Percentiles rank a stretch among this genome's conserved stretches.
Evolutionary conservation across 2,888 invertebrate species (phyloP).

Genomic region (Rhyacophila evoluta): DNA sequence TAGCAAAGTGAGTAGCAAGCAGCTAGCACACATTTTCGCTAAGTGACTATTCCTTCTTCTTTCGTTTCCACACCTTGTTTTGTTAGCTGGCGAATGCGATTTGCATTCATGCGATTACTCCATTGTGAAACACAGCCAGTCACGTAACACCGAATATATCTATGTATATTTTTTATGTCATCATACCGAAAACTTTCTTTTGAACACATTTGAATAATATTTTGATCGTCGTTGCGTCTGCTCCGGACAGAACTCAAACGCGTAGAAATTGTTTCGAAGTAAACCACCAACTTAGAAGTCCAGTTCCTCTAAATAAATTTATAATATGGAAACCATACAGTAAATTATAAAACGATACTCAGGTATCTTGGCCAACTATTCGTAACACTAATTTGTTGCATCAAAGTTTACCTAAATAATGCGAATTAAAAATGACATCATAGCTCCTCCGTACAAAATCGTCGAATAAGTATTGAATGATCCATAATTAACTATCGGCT

Average conservation of each 20-base stretch:
- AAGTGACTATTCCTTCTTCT: not conserved
- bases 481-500: too few relatives aligned
- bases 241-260: not conserved
- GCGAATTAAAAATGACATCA: too few relatives aligned
- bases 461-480: too few relatives aligned
- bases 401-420: too few relatives aligned
- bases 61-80: conserved; percentile 1
- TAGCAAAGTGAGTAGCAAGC: not conserved
- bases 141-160: not conserved
- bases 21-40: not conserved
- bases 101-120: not conserved
- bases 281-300: too few relatives aligned
- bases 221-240: not conserved
- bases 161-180: conserved; percentile 5
- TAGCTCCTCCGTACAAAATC: too few relatives aligned
- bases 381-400: too few relatives aligned
- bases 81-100: not conserved
- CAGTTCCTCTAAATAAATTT: too few relatives aligned
- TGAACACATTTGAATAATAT: not conserved
- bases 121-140: not conserved
- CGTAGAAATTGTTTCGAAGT: too few relatives aligned
- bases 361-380: too few relatives aligned
- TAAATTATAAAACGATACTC: too few relatives aligned
- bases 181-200: not conserved
- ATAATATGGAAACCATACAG: too few relatives aligned